Conservation (phyloP, 2,888 invertebrate genomes). For the Mythimna albipuncta region DNA sequence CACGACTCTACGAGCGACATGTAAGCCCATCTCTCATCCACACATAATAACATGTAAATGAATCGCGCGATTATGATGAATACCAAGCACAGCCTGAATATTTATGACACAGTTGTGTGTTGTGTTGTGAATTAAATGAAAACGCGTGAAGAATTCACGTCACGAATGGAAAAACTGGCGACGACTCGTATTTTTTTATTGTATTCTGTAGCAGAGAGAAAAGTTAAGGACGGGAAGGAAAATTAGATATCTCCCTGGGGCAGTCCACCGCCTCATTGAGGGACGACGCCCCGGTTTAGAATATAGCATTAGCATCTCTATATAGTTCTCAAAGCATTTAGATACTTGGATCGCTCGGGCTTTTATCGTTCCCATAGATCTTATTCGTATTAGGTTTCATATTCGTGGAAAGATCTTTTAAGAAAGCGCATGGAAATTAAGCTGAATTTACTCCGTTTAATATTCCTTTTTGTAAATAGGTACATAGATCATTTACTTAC, state of each 20-base stretch:
- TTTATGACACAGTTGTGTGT: slow-evolving; percentile 77
- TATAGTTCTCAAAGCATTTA: slow-evolving; percentile 26
- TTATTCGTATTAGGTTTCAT: slow-evolving; percentile 12
- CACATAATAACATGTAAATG: slow-evolving; percentile 85
- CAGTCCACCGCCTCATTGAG: slow-evolving; percentile 44
- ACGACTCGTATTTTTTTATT: slow-evolving; percentile 66
- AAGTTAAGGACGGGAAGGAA: slow-evolving; percentile 55
- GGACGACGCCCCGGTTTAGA: slow-evolving; percentile 33
- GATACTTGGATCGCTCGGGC: slow-evolving; percentile 4
- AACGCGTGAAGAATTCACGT: slow-evolving; percentile 73
- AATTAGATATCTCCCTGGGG: slow-evolving; percentile 62
- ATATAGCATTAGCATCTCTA: slow-evolving; percentile 51
- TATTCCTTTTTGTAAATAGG: too few relatives aligned
- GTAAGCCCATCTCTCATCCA: slow-evolving; percentile 69
- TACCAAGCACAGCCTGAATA: slow-evolving; percentile 82
- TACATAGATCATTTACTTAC: neutral
- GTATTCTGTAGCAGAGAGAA: slow-evolving; percentile 58
- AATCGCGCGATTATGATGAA: slow-evolving; percentile 84
- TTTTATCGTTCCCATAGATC: slow-evolving; percentile 22
- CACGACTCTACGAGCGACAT: slow-evolving; percentile 28
- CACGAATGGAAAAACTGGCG: slow-evolving; percentile 70
- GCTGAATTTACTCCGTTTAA: neutral
- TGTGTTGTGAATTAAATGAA: slow-evolving; percentile 76
- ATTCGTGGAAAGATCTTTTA: neutral
- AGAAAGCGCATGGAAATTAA: neutral